Conservation (phyloP, 1,140 invertebrate species). For the Adelges cooleyi region DNA sequence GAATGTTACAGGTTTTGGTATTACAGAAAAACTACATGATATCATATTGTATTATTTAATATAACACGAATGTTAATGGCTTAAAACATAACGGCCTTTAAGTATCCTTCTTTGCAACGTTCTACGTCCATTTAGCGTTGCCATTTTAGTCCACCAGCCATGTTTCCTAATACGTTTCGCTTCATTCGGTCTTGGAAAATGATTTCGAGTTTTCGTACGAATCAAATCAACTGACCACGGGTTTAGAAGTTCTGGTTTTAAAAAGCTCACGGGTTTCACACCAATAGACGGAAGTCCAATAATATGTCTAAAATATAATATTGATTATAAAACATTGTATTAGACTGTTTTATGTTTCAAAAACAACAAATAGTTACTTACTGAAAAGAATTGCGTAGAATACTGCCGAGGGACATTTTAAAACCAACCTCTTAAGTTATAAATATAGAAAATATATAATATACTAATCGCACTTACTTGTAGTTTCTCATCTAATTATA, state of each 20-base stretch:
- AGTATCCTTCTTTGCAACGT: constrained; percentile 61
- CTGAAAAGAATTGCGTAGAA: background rate
- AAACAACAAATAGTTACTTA: background rate
- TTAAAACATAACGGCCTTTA: constrained; percentile 55
- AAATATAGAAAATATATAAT: too few relatives aligned
- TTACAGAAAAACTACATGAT: background rate
- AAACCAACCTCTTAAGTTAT: too few relatives aligned
- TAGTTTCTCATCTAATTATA: too few relatives aligned
- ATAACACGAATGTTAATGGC: constrained; percentile 47
- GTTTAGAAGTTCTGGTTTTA: background rate
- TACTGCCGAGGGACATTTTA: background rate
- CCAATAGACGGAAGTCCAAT: background rate
- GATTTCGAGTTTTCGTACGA: constrained; percentile 45
- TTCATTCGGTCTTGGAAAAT: constrained; percentile 63
- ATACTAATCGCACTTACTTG: too few relatives aligned
- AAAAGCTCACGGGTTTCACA: background rate
- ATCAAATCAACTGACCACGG: constrained; percentile 31
- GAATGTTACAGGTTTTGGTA: too few relatives aligned
- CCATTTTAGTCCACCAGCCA: constrained; percentile 55
- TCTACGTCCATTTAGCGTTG: constrained; percentile 51
- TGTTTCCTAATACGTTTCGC: constrained; percentile 52
- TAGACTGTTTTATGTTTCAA: background rate
- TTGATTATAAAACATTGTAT: background rate
- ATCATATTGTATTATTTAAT: too few relatives aligned
- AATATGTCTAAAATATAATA: constrained; percentile 1